Percentiles rank a stretch among this genome's conserved stretches.
Conservation (phyloP, 2,797 vertebrate species). For the Aeoliscus strigatus region DNA sequence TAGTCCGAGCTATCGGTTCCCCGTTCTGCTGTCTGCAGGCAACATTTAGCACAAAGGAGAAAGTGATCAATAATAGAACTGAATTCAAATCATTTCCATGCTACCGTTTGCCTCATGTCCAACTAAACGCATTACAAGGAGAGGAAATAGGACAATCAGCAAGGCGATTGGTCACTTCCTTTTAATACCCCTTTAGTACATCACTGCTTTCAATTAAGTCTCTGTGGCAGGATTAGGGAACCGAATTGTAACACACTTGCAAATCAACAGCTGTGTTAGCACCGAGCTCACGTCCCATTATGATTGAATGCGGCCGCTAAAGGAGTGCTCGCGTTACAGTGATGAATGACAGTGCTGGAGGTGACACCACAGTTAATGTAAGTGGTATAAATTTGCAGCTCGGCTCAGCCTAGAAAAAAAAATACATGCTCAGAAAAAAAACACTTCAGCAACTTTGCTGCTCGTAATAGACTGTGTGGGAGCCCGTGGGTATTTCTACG, state of each 20-base stretch:
- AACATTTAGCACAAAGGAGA: too few relatives aligned
- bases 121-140: too few relatives aligned
- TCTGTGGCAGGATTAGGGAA: conserved; percentile 34
- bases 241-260: conserved; percentile 22
- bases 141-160: conserved; percentile 19
- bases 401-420: too few relatives aligned
- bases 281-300: conserved; percentile 17
- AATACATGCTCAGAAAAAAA: too few relatives aligned
- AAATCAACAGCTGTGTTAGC: conserved; percentile 21
- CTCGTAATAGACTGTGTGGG: conserved; percentile 1
- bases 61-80: background rate
- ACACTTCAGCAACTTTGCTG: conserved; percentile 9
- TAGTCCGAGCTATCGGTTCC: conserved; percentile 30
- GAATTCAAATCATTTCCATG: background rate
- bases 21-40: too few relatives aligned
- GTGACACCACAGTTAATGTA: conserved; percentile 35
- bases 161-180: conserved; percentile 19
- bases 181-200: conserved; percentile 26
- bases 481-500: too few relatives aligned
- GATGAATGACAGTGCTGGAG: conserved; percentile 41
- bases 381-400: conserved; percentile 34
- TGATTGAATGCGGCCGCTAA: conserved; percentile 45
- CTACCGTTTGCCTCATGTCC: too few relatives aligned
- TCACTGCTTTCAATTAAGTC: conserved; percentile 33
- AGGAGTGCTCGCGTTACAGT: conserved; percentile 20